phyloP scores from a whole-genome alignment of 2,797 vertebrate species.

The Anisognathus igniventris region DNA sequence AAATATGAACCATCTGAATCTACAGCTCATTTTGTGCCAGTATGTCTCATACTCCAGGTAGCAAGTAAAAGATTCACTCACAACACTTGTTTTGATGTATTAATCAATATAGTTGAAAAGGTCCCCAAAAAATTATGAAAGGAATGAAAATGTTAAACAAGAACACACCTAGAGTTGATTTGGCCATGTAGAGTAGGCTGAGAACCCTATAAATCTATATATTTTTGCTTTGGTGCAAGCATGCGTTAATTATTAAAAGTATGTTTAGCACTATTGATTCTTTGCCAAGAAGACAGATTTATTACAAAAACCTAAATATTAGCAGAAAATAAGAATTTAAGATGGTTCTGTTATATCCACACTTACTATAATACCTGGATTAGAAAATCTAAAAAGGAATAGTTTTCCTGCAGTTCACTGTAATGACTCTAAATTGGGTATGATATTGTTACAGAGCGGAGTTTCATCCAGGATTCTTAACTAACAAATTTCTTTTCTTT shows the following conservation, averaged over 20 bases:
- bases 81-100: conserved; percentile 53
- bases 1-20: not conserved
- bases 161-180: not conserved
- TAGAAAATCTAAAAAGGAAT: not conserved
- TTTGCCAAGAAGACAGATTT: not conserved
- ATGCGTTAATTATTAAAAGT: not conserved
- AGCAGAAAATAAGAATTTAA: not conserved
- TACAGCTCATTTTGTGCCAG: conserved; percentile 39
- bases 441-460: not conserved
- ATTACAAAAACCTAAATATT: not conserved
- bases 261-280: not conserved
- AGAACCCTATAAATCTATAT: not conserved
- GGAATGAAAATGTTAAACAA: conserved; percentile 15
- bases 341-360: not conserved
- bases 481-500: not conserved
- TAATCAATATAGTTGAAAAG: conserved; percentile 39
- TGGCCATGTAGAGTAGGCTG: not conserved
- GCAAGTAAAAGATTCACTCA: conserved; percentile 10
- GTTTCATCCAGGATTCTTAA: not conserved
- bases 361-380: not conserved
- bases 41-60: not conserved
- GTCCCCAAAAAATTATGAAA: conserved; percentile 12
- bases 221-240: not conserved
- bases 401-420: not conserved
- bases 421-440: not conserved